phyloP scores from a whole-genome alignment of 1,140 invertebrate species.

The Chrysomallon squamiferum region DNA sequence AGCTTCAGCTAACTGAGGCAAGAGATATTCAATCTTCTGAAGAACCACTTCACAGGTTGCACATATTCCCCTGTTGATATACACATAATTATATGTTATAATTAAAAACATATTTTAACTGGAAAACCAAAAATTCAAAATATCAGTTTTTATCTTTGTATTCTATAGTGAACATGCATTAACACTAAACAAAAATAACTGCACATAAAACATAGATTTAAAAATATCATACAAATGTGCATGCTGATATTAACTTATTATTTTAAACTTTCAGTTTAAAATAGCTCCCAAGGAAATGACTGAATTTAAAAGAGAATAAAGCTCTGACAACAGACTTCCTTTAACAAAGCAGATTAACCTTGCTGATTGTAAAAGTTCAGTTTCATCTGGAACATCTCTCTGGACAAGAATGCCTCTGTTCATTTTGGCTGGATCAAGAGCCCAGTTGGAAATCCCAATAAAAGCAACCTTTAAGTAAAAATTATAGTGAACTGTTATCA shows the following conservation, averaged over 20 bases:
- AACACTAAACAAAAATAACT: background rate
- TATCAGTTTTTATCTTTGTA: background rate
- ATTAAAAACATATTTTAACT: background rate
- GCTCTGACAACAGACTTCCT: background rate
- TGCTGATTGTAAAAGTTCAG: constrained; percentile 47
- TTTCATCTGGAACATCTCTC: constrained; percentile 43
- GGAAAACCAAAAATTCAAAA: no score
- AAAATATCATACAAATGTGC: background rate
- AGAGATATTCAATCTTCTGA: background rate
- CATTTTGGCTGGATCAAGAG: constrained; percentile 59
- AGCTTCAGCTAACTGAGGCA: constrained; percentile 39
- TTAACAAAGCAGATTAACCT: constrained; percentile 23
- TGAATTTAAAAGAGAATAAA: background rate
- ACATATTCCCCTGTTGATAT: constrained; percentile 14
- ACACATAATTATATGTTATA: background rate
- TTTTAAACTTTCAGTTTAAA: background rate
- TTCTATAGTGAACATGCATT: background rate
- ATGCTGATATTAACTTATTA: background rate
- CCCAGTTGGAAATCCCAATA: constrained; percentile 61
- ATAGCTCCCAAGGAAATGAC: background rate
- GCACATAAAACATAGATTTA: background rate
- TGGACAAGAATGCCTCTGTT: constrained; percentile 57
- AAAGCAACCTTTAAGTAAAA: constrained; percentile 43
- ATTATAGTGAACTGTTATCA: background rate
- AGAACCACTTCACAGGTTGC: background rate